Base-by-base conservation (phyloP, 2,797 vertebrate genomes). In the Hoplostethus mediterraneus region DNA sequence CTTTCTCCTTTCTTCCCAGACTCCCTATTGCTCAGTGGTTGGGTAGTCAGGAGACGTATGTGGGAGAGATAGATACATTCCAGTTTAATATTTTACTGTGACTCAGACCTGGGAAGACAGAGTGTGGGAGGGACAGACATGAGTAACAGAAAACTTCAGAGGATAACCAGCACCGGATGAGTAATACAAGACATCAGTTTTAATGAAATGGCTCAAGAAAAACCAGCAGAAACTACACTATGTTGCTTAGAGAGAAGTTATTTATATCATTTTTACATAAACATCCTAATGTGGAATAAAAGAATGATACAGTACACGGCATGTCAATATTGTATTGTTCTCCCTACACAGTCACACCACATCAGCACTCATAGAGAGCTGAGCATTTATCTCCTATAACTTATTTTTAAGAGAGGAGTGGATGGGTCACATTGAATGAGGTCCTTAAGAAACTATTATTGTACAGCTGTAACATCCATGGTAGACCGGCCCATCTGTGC, bases 31-130 rank as follows among this genome's bases (percentile, higher is more conserved):
- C 73, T 79, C 67, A 87, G 86, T 89, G 81, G 83, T 57, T 88
- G 83, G 86, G 80, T 83, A 80, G 77, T 75, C 75, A 73, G 82
- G 57, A 81, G 76, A 63, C 75, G 73, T 92, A 85, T 77, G 92
- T 91, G 92, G 93, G 93, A 92, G 93, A 28, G 77, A 88, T 52
- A 25, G 54, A 53, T 68, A 80, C 90, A 90, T 91, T 93, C 90
- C 89, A 85, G 92, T 88, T 94, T 93, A 94, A 95, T 93, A 92
- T 93, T 92, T 93, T 81, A 94, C 90, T 77, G 68, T 84, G 85
- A 92, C 68, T 89, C 84, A 87, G 75, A 75, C 71, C 60, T 65
- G 63, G 52, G 79, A 67, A 86, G 60, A 42, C 64, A 25, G 53
- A 69, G 36, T 38, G 71, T 62, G 63, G 63, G 58, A 75, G 84